Evolutionary conservation across 2,797 vertebrate species (phyloP), one percentile per base, ranked within the genome.

Genomic region (Molossus alvarezi): DNA sequence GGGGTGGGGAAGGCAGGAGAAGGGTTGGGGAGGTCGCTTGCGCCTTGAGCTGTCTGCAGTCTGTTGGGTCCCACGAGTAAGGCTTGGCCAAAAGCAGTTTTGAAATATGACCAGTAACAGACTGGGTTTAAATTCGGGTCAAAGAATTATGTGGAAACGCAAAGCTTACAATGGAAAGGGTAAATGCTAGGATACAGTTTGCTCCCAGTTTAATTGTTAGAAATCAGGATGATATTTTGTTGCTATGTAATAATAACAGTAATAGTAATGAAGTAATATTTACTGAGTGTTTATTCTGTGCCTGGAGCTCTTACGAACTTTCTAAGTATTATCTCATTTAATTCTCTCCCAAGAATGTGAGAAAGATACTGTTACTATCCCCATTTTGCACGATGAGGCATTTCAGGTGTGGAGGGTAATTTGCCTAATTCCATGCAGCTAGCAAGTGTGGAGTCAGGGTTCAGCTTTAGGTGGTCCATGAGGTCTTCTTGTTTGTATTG

Each of bases 291-390:
- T 85, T 88, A 25, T 62, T 83, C 58, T 55, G 23, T 72, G 33
- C 64, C 77, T 79, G 65, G 45, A 13, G 21, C 5, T 77, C n/a
- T 60, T 73, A 75, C 88, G 37, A 55, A 33, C 41, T 85, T 83
- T 67, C 72, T 89, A 65, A 75, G 41, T 71, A 33, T 77, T 85
- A 91, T 51, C 27, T 76, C n/a, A 64, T 64, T 88, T 53, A 76
- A 81, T 58, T 25, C n/a, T 92, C 67, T 84, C 58, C 53, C 84
- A 93, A 87, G 65, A 75, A 10, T 60, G 20, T 69, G 83, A 79
- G 18, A 72, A 20, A 72, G 71, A 80, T 41, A 18, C 64, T 55
- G 23, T 62, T 72, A 13, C 73, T 29, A 80, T 67, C 27, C 62
- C 62, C 21, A 6, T 37, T 76, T 81, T 81, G 62, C 4, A 3